These are phyloP conservation scores for Calcarius lapponicus DNA, from an alignment of 2,797 vertebrate genomes.

Conservation along the genomic window DNA sequence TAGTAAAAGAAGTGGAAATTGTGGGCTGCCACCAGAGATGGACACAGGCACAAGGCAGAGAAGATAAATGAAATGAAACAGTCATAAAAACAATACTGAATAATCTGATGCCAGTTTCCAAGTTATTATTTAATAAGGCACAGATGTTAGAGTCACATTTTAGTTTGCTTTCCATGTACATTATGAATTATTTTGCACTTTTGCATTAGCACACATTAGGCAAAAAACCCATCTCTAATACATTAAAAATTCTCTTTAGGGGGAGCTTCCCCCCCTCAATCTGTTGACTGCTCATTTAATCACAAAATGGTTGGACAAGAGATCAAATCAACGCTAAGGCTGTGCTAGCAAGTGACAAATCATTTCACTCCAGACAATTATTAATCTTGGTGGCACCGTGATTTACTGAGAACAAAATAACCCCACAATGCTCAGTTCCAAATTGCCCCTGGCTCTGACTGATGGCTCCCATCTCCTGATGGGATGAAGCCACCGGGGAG, in stretches of 20 bases:
- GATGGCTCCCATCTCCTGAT: conserved; percentile 40
- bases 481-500: neutral
- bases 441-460: conserved; percentile 32
- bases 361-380: conserved; percentile 58
- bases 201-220: conserved; percentile 2
- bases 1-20: neutral
- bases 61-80: neutral
- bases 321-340: conserved; percentile 70
- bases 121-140: neutral
- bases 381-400: conserved; percentile 71
- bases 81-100: neutral
- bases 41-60: neutral
- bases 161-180: neutral
- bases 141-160: neutral
- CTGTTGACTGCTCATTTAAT: conserved; percentile 15
- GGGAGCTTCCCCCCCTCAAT: neutral
- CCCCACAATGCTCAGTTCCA: conserved; percentile 62
- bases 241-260: neutral
- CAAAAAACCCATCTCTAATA: conserved; percentile 6
- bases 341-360: conserved; percentile 69
- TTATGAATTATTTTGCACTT: conserved; percentile 15
- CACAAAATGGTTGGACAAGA: conserved; percentile 29
- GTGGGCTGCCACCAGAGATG: neutral
- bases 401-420: conserved; percentile 72
- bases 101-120: neutral